These are phyloP conservation scores for Mus pahari DNA, from an alignment of 2,113 vertebrate species.

Conservation along the genomic window DNA sequence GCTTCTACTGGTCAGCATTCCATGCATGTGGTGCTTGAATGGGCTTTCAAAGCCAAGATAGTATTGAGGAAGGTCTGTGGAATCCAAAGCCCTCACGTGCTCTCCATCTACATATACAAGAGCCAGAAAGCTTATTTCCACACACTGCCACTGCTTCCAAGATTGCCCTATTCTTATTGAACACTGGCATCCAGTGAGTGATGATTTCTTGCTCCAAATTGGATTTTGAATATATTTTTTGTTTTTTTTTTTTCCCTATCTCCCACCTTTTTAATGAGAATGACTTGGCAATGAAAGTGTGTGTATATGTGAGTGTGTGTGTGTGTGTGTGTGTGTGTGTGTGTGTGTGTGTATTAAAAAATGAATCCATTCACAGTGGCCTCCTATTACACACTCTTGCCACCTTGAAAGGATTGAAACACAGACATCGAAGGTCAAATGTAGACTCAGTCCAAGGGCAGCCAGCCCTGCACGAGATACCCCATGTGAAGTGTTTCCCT, in stretches of 20 bases:
- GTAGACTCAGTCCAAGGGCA: too few species aligned
- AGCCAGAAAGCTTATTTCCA: neutral
- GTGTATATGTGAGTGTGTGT: neutral
- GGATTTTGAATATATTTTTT: neutral
- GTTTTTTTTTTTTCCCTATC: neutral
- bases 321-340: neutral
- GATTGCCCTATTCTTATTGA: neutral
- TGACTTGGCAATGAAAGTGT: neutral
- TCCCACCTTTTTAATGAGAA: neutral
- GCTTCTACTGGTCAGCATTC: neutral
- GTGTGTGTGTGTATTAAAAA: neutral
- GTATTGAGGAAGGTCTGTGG: neutral
- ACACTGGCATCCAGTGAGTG: neutral
- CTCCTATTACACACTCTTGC: neutral
- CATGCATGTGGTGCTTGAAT: neutral
- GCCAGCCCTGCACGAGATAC: neutral
- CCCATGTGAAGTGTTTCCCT: neutral
- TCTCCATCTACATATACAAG: neutral
- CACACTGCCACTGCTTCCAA: neutral
- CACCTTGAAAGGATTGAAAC: too few species aligned
- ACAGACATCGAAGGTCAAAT: neutral
- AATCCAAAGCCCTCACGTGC: neutral
- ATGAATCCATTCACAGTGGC: neutral
- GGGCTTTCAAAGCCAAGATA: neutral
- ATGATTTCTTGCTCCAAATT: neutral